These are phyloP conservation scores for Ophion costatus DNA, from an alignment of 2,888 invertebrate species.

Conservation along the genomic window DNA sequence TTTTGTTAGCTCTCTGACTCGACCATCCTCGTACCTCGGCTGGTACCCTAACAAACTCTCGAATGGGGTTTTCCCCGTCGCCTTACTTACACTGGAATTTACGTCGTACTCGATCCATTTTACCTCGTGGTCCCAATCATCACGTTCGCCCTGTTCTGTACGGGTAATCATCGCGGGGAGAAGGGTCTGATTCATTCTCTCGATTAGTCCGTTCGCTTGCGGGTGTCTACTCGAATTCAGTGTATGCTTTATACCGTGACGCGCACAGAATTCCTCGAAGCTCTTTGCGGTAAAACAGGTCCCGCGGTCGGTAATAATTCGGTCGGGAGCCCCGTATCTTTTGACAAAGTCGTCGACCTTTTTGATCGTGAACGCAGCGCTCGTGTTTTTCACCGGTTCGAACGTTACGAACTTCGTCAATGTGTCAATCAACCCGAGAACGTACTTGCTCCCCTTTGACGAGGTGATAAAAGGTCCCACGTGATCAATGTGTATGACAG, in stretches of 20 bases:
- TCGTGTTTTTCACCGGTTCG: constrained; percentile 42
- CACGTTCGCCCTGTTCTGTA: constrained; percentile 26
- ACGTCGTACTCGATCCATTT: constrained; percentile 55
- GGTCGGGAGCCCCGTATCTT: constrained; percentile 64
- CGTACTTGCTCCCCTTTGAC: constrained; percentile 48
- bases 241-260: constrained; percentile 57
- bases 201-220: constrained; percentile 61
- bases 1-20: neutral
- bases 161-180: constrained; percentile 45
- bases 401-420: constrained; percentile 62
- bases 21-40: neutral
- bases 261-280: constrained; percentile 52
- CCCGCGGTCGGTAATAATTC: no score
- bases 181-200: constrained; percentile 60
- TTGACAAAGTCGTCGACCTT: constrained; percentile 62
- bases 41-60: constrained; percentile 57
- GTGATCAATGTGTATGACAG: constrained; percentile 64
- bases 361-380: constrained; percentile 36
- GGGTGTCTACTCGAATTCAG: constrained; percentile 60
- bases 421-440: constrained; percentile 66
- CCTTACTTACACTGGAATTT: constrained; percentile 60
- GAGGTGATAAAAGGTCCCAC: constrained; percentile 62
- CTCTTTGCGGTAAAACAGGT: constrained; percentile 61
- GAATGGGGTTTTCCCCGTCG: constrained; percentile 63
- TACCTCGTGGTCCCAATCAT: constrained; percentile 28